Evolutionary conservation across 2,888 invertebrate genomes (phyloP), one percentile per base, ranked within the genome.

Genomic region (Drosophila prolongata): DNA sequence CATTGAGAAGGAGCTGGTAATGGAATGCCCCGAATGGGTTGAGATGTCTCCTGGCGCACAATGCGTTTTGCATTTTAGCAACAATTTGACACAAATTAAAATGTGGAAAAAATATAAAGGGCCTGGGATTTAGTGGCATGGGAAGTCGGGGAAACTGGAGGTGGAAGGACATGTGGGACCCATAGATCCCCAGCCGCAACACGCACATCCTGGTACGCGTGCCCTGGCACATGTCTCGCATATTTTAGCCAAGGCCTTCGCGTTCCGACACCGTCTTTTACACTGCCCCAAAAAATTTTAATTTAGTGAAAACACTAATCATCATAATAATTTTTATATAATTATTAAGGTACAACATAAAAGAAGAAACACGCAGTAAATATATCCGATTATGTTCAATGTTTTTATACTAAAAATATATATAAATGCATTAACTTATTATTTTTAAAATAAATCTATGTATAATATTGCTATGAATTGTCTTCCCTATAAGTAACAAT

Each of bases 21-120:
- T 68, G 68, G 57, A 67, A 67, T 67, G 55, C 47, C 59, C 44
- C 1, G 47, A 46, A 47, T 35, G 66, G 65, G 62, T 49, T 60
- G 27, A 60, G 47, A 30, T 40, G 59, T 47, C 53, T 44, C 58
- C 53, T 66, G 71, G 76, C 67, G 76, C 77, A 85, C 89, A 85
- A 85, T 86, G 84, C 87, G 81, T 87, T 85, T 87, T 85, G 82
- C 86, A 87, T 83, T 83, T 83, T 83, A 87, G 82, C 77, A 87
- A 86, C 86, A 87, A 89, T 86, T 86, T 89, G 89, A 87, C 87
- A 86, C 85, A 87, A 89, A 89, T 86, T 89, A 87, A 89, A 86
- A 83, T 85, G 76, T 78, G 71, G 72, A 79, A 77, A 76, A 52
- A 46, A 46, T 37, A 40, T 50, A 49, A 13, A 38, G 54, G 58